Percentiles rank a stretch among this genome's conserved stretches.
These are phyloP conservation scores for Ctenodactylus gundi DNA, from an alignment of 2,113 vertebrate genomes.

Conservation along the genomic window DNA sequence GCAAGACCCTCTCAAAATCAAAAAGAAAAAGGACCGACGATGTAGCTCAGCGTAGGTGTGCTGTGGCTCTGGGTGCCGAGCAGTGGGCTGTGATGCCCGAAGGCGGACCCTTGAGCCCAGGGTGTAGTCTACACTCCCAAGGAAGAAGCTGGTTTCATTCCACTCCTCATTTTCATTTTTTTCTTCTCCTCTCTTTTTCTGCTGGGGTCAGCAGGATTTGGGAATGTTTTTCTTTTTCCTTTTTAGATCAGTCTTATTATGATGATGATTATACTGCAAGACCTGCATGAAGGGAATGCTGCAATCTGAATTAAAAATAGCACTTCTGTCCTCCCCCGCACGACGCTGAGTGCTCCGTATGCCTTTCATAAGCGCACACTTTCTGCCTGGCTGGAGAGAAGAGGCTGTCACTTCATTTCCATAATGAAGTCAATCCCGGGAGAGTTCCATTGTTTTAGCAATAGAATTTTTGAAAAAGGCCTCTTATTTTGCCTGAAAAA, in stretches of 20 bases:
- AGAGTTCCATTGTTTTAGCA: slow-evolving; percentile 87
- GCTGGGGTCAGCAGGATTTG: slow-evolving; percentile 78
- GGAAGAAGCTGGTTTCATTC: slow-evolving; percentile 33
- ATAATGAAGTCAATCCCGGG: slow-evolving; percentile 84
- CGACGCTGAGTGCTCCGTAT: slow-evolving; percentile 81
- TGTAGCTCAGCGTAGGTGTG: too few species aligned
- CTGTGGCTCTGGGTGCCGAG: too few species aligned
- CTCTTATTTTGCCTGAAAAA: slow-evolving; percentile 85
- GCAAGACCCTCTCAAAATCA: too few species aligned
- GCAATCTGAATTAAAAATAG: slow-evolving; percentile 87
- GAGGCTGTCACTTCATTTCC: slow-evolving; percentile 86
- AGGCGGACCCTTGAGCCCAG: neutral
- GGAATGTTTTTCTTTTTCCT: slow-evolving; percentile 63
- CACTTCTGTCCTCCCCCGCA: slow-evolving; percentile 85
- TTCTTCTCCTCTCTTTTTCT: slow-evolving; percentile 37
- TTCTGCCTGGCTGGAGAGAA: slow-evolving; percentile 86
- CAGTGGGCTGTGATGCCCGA: neutral
- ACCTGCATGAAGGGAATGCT: slow-evolving; percentile 82
- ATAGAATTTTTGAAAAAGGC: slow-evolving; percentile 85
- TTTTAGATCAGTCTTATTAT: slow-evolving; percentile 80
- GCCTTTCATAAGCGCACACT: slow-evolving; percentile 87
- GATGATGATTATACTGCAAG: slow-evolving; percentile 83
- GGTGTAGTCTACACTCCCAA: neutral
- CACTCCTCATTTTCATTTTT: neutral
- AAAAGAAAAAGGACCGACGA: too few species aligned